Evolutionary conservation across 2,113 vertebrate genomes (phyloP).

Genomic region (Lucifuga dentata): DNA sequence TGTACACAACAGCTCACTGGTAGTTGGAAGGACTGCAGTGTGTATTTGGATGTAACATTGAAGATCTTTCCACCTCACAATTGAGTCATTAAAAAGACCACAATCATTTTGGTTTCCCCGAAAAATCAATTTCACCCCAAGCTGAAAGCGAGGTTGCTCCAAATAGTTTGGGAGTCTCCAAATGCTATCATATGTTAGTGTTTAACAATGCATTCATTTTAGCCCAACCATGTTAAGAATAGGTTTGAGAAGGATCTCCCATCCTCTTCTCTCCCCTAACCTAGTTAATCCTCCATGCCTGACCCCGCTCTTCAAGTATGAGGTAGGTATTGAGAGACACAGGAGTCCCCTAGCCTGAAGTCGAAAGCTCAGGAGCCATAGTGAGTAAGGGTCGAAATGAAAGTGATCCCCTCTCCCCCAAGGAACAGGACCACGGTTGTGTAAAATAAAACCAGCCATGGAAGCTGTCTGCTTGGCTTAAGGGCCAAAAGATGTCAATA

Average conservation of each 20-base stretch:
- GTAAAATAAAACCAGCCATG: slow-evolving; percentile 77
- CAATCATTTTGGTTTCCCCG: slow-evolving; percentile 75
- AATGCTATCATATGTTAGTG: slow-evolving; percentile 76
- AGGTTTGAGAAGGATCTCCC: slow-evolving; percentile 42
- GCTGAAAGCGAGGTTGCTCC: slow-evolving; percentile 64
- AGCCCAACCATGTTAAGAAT: slow-evolving; percentile 55
- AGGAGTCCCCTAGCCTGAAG: slow-evolving; percentile 69
- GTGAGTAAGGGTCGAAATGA: slow-evolving; percentile 72
- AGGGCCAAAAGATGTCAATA: slow-evolving; percentile 74
- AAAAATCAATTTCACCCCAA: slow-evolving; percentile 74
- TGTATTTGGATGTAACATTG: slow-evolving; percentile 67
- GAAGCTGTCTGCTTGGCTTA: slow-evolving; percentile 69
- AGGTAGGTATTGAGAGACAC: slow-evolving; percentile 67
- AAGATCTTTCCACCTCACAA: slow-evolving; percentile 78
- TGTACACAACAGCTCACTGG: slow-evolving; percentile 59
- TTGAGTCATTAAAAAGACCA: slow-evolving; percentile 78
- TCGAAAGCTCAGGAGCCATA: slow-evolving; percentile 73
- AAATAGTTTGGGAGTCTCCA: slow-evolving; percentile 68
- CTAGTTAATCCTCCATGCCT: slow-evolving; percentile 58
- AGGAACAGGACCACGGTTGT: slow-evolving; percentile 72
- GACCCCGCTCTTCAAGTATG: slow-evolving; percentile 71
- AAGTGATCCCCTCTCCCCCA: slow-evolving; percentile 72
- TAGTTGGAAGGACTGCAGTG: slow-evolving; percentile 59
- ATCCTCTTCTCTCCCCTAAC: slow-evolving; percentile 44
- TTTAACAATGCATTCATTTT: slow-evolving; percentile 79